Evolutionary conservation across 2,888 invertebrate species (phyloP), one percentile per base, ranked within the genome.

Genomic region (Ganaspis brasiliensis): DNA sequence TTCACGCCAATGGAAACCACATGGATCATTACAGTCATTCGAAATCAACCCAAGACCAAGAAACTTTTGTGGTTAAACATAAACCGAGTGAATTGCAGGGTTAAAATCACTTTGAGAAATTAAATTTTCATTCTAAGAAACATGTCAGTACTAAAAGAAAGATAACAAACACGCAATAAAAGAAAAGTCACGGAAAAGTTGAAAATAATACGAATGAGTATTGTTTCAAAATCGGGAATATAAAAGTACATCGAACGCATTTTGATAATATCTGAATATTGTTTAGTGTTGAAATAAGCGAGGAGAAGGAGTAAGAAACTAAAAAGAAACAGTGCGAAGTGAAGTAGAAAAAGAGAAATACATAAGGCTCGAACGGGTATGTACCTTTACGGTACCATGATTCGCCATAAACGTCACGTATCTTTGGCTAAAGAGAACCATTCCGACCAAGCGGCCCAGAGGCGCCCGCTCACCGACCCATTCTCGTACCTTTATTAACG

Each of bases 351-450:
- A 79, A 78, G 73, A 77, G 79, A 80, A 78, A 76, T 76, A 81
- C 80, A 80, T 80, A 76, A 80, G 75, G 73, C 75, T 76, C 73
- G 74, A 79, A 79, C 76, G 72, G 75, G 79, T 67, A 49, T 73
- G 74, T 76, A 72, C 84, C 82, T 86, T 86, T 87, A 87, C 87
- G 84, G 87, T 87, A 87, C 84, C 85, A 84, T 86, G 84, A 81
- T 81, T 86, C 82, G 81, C 86, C 85, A 86, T 88, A 88, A 88
- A 88, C 85, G 88, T 88, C 88, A 87, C 87, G 87, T 88, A 88
- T 85, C 86, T 87, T 86, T 83, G 85, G 84, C 84, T 88, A 86
- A 87, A 86, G 85, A 86, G 84, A 85, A 82, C 83, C 83, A 83
- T 83, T 81, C 80, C 81, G 84, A 79, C 82, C 80, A 67, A 67